Conservation (phyloP, 2,113 vertebrate species). For the Agapornis roseicollis region DNA sequence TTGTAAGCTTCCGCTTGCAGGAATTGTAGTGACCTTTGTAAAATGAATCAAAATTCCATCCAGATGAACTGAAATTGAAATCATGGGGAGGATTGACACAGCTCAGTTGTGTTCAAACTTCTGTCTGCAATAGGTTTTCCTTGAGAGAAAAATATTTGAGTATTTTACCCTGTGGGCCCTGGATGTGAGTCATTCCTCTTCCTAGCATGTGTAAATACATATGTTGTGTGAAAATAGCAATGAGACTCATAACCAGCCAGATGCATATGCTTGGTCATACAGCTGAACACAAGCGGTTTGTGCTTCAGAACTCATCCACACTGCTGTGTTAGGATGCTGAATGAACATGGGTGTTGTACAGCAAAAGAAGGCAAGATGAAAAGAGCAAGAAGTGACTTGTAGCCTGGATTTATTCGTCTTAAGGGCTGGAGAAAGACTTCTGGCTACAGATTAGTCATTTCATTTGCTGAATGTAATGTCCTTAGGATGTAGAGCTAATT, state of each 20-base stretch:
- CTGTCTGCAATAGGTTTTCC: neutral
- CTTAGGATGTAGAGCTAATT: neutral
- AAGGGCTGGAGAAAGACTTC: neutral
- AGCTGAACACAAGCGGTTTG: neutral
- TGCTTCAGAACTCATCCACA: neutral
- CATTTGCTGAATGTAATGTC: neutral
- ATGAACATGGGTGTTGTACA: neutral
- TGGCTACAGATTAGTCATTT: neutral
- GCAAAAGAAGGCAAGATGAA: neutral
- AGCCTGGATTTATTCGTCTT: neutral
- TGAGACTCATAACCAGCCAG: neutral
- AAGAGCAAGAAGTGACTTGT: neutral
- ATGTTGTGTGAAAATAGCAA: neutral
- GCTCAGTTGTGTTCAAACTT: neutral
- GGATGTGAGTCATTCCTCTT: neutral
- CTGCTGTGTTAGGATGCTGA: neutral
- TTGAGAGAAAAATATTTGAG: neutral
- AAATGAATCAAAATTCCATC: neutral
- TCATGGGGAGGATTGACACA: neutral
- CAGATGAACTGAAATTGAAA: neutral
- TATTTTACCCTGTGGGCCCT: neutral
- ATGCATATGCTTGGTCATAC: neutral
- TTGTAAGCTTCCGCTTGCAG: neutral
- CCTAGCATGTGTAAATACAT: fast-evolving
- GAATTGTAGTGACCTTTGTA: neutral